These are phyloP conservation scores for Gobio occitaniae DNA, from an alignment of 2,797 vertebrate species.

Conservation along the genomic window DNA sequence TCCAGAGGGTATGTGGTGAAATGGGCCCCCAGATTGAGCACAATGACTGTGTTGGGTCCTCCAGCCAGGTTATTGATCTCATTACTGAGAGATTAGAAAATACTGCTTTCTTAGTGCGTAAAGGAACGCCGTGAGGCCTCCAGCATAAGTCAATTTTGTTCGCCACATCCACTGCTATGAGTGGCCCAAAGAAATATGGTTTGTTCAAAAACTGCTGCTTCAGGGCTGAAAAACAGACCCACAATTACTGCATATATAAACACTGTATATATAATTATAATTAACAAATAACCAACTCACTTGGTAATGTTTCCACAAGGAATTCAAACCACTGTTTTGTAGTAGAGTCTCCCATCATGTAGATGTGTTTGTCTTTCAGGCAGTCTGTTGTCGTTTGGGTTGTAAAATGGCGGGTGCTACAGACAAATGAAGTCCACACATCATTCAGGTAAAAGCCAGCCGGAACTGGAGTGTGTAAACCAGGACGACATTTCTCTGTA, in stretches of 20 bases:
- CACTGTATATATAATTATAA: background rate
- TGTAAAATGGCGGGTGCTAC: conserved; percentile 56
- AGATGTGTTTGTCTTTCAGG: conserved; percentile 53
- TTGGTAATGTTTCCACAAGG: conserved; percentile 57
- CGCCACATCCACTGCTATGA: conserved; percentile 58
- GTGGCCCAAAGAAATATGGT: conserved; percentile 46
- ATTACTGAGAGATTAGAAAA: conserved; percentile 55
- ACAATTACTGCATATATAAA: background rate
- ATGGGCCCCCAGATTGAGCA: conserved; percentile 64
- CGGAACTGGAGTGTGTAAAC: conserved; percentile 58
- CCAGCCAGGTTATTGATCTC: conserved; percentile 62
- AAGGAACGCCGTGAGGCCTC: conserved; percentile 64
- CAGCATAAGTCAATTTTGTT: conserved; percentile 59
- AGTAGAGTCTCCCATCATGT: conserved; percentile 72
- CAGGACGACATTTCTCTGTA: conserved; percentile 44
- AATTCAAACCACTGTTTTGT: conserved; percentile 69
- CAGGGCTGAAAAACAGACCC: conserved; percentile 54
- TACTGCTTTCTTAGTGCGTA: conserved; percentile 55
- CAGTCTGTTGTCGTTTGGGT: background rate
- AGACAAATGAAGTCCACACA: conserved; percentile 64
- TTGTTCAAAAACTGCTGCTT: conserved; percentile 53
- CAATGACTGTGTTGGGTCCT: conserved; percentile 60
- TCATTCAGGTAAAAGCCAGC: conserved; percentile 69
- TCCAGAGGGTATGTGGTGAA: conserved; percentile 64
- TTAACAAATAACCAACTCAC: conserved; percentile 30